Conservation (phyloP, 2,797 vertebrate species). For the Xenops minutus region DNA sequence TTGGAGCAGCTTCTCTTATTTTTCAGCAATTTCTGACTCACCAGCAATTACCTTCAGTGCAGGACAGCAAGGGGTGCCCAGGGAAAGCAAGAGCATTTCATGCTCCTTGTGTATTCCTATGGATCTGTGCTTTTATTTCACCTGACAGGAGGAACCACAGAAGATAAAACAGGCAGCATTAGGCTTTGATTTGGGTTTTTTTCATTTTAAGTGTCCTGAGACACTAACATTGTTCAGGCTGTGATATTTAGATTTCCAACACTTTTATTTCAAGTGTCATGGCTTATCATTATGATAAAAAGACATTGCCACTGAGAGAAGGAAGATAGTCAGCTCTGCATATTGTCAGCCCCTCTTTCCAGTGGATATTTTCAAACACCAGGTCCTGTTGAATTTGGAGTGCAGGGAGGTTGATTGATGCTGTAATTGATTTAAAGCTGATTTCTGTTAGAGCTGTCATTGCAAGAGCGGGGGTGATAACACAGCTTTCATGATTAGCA, state of each 20-base stretch:
- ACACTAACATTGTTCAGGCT: not conserved
- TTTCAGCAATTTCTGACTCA: not conserved
- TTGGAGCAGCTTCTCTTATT: not conserved
- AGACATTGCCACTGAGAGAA: not conserved
- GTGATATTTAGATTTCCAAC: not conserved
- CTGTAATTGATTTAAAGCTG: slow-evolving; percentile 42
- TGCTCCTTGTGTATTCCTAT: not conserved
- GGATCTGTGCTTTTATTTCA: not conserved
- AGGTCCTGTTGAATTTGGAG: slow-evolving; percentile 5
- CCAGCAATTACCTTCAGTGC: not conserved
- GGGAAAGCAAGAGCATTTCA: not conserved
- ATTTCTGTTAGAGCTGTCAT: not conserved
- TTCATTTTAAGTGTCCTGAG: not conserved
- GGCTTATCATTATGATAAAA: slow-evolving; percentile 22
- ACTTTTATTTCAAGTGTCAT: not conserved
- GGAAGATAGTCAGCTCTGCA: not conserved
- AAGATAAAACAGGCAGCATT: not conserved
- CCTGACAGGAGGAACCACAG: not conserved
- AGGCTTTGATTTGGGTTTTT: not conserved
- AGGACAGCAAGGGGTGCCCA: not conserved
- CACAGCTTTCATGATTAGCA: not conserved
- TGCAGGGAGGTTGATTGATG: not conserved
- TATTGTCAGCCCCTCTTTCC: not conserved
- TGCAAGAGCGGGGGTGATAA: not conserved
- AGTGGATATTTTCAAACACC: slow-evolving; percentile 5